Percentiles rank a stretch among this genome's conserved stretches.
Conservation (phyloP, 1,140 invertebrate genomes). For the Thereuonema tuberculata region DNA sequence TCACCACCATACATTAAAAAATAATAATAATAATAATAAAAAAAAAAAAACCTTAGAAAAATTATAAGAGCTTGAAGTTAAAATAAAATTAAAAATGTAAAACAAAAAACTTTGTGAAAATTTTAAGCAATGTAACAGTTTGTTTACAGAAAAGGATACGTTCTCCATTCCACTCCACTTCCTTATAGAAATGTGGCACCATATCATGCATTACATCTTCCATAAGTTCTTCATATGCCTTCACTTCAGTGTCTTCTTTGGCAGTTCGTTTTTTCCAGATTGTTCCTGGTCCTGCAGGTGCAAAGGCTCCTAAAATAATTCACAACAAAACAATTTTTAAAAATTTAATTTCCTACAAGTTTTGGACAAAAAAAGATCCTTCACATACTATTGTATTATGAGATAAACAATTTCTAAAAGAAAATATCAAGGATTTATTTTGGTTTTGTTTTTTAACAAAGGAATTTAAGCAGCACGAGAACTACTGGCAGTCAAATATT, state of each 20-base stretch:
- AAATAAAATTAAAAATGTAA: no score
- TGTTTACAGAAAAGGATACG: constrained; percentile 43
- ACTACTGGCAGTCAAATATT: no score
- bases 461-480: no score
- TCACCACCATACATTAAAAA: no score
- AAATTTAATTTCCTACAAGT: background rate
- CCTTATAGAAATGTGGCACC: constrained; percentile 72
- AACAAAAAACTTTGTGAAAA: no score
- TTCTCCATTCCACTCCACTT: constrained; percentile 71
- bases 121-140: no score
- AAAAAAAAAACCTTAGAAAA: no score
- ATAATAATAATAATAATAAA: no score
- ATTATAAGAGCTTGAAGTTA: no score
- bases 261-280: constrained; percentile 76
- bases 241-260: constrained; percentile 37
- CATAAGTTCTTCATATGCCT: constrained; percentile 66
- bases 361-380: background rate
- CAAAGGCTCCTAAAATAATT: constrained; percentile 58
- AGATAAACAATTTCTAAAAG: background rate
- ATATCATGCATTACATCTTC: constrained; percentile 58
- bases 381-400: no score
- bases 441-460: no score
- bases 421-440: no score
- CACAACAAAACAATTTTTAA: background rate
- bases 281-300: constrained; percentile 81